Percentiles rank a stretch among this genome's conserved stretches.
phyloP scores from a whole-genome alignment of 1,140 invertebrate genomes.

The Teleopsis dalmanni region DNA sequence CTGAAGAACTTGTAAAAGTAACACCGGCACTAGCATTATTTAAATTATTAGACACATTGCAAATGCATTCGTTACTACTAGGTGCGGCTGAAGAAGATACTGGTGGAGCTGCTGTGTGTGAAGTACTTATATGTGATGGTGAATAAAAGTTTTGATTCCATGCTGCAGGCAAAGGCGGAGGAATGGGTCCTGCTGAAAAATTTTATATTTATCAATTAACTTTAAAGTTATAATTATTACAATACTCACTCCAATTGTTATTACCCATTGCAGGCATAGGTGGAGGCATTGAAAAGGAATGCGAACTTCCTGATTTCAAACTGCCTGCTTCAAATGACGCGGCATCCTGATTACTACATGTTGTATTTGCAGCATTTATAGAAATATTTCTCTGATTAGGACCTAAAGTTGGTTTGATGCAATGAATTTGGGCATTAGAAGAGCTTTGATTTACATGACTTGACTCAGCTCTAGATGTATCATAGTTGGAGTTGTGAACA shows the following conservation, averaged over 20 bases:
- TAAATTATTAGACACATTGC: slow-evolving; percentile 19
- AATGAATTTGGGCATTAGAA: too few species aligned
- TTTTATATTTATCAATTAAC: neutral
- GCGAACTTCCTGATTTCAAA: slow-evolving; percentile 34
- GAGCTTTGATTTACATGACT: too few species aligned
- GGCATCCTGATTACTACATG: slow-evolving; percentile 20
- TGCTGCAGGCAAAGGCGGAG: slow-evolving; percentile 12
- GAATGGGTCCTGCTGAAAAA: slow-evolving; percentile 5
- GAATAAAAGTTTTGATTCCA: slow-evolving; percentile 15
- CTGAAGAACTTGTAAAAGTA: slow-evolving; percentile 7
- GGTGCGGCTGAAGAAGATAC: slow-evolving; percentile 3
- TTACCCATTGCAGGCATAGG: slow-evolving; percentile 29
- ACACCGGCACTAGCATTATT: slow-evolving; percentile 11
- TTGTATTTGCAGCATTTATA: slow-evolving; percentile 1
- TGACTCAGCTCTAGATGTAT: slow-evolving; percentile 1
- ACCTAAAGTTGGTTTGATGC: too few species aligned
- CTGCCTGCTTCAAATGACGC: slow-evolving; percentile 37
- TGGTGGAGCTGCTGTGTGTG: slow-evolving; percentile 2
- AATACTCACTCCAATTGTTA: slow-evolving; percentile 30
- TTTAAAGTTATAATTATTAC: neutral
- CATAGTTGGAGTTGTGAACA: too few species aligned
- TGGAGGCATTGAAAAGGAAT: slow-evolving; percentile 39
- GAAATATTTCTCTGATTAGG: too few species aligned
- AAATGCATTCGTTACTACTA: slow-evolving; percentile 14
- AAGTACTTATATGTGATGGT: slow-evolving; percentile 8